phyloP scores from a whole-genome alignment of 2,113 vertebrate genomes.

The Leuciscus idus region DNA sequence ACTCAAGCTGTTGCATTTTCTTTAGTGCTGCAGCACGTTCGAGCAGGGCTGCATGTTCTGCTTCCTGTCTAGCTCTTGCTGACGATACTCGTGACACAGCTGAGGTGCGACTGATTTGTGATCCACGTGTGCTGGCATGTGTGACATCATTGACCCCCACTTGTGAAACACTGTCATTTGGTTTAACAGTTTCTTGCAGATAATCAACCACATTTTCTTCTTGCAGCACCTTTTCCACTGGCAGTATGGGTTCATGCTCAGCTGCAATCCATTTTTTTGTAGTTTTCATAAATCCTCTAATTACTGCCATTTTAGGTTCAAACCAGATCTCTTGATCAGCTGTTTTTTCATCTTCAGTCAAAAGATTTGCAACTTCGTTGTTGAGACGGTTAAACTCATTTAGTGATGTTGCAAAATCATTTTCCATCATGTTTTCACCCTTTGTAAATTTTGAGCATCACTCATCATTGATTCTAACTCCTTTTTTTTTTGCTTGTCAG shows the following conservation, averaged over 20 bases:
- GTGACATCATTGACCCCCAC: neutral
- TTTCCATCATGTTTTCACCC: neutral
- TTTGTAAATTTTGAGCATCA: no score
- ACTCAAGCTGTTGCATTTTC: conserved; percentile 6
- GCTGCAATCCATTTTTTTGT: neutral
- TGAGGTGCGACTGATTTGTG: neutral
- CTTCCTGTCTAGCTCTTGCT: neutral
- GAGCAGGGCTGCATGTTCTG: neutral
- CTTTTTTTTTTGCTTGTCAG: no score
- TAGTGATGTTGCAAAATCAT: neutral
- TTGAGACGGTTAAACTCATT: neutral
- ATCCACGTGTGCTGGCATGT: neutral
- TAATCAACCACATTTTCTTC: neutral
- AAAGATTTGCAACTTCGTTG: conserved; percentile 7
- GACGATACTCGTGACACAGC: neutral
- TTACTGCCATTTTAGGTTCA: neutral
- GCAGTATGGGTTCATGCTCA: neutral
- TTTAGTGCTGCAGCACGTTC: neutral
- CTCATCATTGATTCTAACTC: no score
- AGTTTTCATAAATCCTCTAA: neutral
- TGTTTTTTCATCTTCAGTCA: neutral
- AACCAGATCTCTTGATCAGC: neutral
- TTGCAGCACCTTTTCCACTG: neutral
- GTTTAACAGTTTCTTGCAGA: neutral
- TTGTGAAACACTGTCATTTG: neutral